Percentiles rank a stretch among this genome's conserved stretches.
Evolutionary conservation across 2,797 vertebrate species (phyloP).

Genomic region (Gymnothorax javanicus): DNA sequence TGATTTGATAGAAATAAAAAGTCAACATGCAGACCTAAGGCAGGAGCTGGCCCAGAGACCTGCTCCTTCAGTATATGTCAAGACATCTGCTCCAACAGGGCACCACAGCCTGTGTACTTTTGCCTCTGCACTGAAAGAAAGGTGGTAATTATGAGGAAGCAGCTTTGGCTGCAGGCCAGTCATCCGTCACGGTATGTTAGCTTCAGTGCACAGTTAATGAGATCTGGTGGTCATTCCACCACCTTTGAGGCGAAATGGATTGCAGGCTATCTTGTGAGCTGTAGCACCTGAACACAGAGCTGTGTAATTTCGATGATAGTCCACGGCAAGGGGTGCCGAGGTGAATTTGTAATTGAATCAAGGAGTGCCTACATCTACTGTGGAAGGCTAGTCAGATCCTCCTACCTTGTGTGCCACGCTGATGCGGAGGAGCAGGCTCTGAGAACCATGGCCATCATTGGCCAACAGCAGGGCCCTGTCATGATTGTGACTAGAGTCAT

Average conservation of each 20-base stretch:
- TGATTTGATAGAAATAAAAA: slow-evolving; percentile 9
- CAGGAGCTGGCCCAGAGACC: slow-evolving; percentile 43
- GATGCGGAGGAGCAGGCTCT: slow-evolving; percentile 81
- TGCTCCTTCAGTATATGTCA: slow-evolving; percentile 46
- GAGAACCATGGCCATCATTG: slow-evolving; percentile 87
- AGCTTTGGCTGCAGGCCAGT: slow-evolving; percentile 51
- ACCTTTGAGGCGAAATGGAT: not conserved
- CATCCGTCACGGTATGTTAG: slow-evolving; percentile 10
- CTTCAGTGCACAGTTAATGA: not conserved
- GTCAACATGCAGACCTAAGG: slow-evolving; percentile 13
- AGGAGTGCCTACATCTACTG: not conserved
- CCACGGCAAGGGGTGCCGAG: not conserved
- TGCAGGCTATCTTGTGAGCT: not conserved
- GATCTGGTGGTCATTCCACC: not conserved
- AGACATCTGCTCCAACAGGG: slow-evolving; percentile 50
- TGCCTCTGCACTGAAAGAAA: slow-evolving; percentile 44
- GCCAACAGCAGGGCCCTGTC: slow-evolving; percentile 80
- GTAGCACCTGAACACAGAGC: not conserved
- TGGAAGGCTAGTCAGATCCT: not conserved
- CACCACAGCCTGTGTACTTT: slow-evolving; percentile 37
- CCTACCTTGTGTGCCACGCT: slow-evolving; percentile 77
- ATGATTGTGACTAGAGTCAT: slow-evolving; percentile 68
- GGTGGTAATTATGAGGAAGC: slow-evolving; percentile 49
- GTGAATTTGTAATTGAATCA: not conserved
- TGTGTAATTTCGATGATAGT: not conserved